These are phyloP conservation scores for Neoitamus cyanurus DNA, from an alignment of 2,888 invertebrate species.

Conservation along the genomic window DNA sequence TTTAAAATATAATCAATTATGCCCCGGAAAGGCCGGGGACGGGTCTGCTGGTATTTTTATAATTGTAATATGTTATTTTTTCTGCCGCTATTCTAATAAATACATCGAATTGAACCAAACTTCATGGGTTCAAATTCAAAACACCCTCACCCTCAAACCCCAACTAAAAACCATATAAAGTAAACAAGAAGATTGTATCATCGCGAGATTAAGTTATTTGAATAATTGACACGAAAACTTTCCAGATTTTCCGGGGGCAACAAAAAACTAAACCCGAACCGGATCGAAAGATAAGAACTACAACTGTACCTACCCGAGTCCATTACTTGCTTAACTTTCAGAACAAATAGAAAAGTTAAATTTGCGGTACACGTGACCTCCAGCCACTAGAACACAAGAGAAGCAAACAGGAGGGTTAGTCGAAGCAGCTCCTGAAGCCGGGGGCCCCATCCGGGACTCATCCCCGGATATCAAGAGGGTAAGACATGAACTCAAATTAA, in stretches of 20 bases:
- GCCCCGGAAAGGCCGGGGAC: too few species aligned
- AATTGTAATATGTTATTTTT: too few species aligned
- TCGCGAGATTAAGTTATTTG: slow-evolving; percentile 20
- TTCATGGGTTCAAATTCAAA: too few species aligned
- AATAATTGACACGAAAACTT: neutral
- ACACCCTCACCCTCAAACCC: too few species aligned
- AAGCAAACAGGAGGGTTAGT: neutral
- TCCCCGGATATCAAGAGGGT: neutral
- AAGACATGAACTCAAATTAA: slow-evolving; percentile 34
- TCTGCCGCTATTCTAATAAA: too few species aligned
- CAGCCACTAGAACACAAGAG: neutral
- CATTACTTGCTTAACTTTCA: neutral
- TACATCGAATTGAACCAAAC: too few species aligned
- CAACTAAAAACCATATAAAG: neutral
- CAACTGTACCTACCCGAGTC: neutral
- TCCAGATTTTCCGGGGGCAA: neutral
- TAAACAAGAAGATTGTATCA: neutral
- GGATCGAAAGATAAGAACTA: neutral
- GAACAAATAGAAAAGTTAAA: slow-evolving; percentile 29
- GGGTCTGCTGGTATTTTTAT: too few species aligned
- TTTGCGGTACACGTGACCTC: slow-evolving; percentile 8
- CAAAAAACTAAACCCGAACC: neutral
- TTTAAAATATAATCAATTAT: too few species aligned
- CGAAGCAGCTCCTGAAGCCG: neutral
- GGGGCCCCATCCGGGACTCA: neutral